Evolutionary conservation across 1,140 invertebrate species (phyloP).

Genomic region (Drosophila busckii): DNA sequence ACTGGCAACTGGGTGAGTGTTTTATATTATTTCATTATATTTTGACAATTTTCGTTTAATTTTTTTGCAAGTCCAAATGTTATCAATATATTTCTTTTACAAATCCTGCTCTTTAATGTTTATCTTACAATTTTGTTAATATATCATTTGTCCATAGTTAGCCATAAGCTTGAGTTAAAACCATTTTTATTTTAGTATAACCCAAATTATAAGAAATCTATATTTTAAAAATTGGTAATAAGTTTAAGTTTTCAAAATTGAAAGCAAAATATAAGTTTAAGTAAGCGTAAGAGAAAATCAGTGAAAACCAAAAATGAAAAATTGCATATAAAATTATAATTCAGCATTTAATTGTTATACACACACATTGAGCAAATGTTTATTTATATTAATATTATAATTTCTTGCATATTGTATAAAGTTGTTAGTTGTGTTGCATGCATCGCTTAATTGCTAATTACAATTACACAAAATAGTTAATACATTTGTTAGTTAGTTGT

Average conservation of each 20-base stretch:
- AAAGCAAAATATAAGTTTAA: slow-evolving; percentile 48
- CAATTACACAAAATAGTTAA: neutral
- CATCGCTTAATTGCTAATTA: too few relatives aligned
- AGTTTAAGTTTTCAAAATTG: slow-evolving; percentile 34
- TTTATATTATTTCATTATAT: slow-evolving; percentile 8
- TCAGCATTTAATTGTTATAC: slow-evolving; percentile 66
- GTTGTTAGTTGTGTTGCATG: slow-evolving; percentile 16
- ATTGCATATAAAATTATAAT: slow-evolving; percentile 71
- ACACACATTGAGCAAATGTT: too few relatives aligned
- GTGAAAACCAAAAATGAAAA: slow-evolving; percentile 55
- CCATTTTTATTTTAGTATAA: slow-evolving; percentile 31
- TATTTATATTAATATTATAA: slow-evolving; percentile 26
- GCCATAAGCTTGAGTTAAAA: slow-evolving; percentile 64
- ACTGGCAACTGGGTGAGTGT: slow-evolving; percentile 37
- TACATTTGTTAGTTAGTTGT: too few relatives aligned
- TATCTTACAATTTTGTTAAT: slow-evolving; percentile 26
- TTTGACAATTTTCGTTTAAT: slow-evolving; percentile 15
- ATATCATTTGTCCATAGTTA: slow-evolving; percentile 59
- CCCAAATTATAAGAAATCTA: slow-evolving; percentile 1
- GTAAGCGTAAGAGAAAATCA: slow-evolving; percentile 38
- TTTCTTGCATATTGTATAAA: slow-evolving; percentile 14
- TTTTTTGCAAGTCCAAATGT: slow-evolving; percentile 52
- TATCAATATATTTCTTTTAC: slow-evolving; percentile 5
- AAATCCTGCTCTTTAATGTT: slow-evolving; percentile 21
- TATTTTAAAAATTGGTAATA: slow-evolving; percentile 11